phyloP scores from a whole-genome alignment of 2,888 invertebrate genomes.

The Seira ritae region DNA sequence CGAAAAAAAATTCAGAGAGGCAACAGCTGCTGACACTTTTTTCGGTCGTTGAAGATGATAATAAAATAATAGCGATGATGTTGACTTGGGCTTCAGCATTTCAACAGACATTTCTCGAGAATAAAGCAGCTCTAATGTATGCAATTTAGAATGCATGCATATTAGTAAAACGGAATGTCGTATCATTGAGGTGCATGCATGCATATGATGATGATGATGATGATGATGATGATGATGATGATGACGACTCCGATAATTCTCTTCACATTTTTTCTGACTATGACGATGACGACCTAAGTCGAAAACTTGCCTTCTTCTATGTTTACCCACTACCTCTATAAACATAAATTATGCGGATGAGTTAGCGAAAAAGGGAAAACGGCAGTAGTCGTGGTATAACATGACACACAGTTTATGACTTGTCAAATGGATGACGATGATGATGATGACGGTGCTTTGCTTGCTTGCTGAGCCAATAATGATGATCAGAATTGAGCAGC shows the following conservation, averaged over 20 bases:
- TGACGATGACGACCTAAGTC: not conserved
- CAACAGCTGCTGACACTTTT: conserved; percentile 55
- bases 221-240: conserved; percentile 43
- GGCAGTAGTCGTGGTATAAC: conserved; percentile 34
- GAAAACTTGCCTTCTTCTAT: not conserved
- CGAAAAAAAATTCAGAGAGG: conserved; percentile 39
- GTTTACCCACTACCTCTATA: conserved; percentile 32
- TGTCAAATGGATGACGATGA: conserved; percentile 22
- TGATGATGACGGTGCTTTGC: too few relatives aligned
- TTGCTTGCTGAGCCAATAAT: not conserved
- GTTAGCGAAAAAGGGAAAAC: conserved; percentile 36
- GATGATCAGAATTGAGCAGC: not conserved
- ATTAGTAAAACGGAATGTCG: conserved; percentile 36
- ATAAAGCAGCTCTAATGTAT: not conserved
- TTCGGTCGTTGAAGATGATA: conserved; percentile 6
- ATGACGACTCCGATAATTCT: conserved; percentile 21
- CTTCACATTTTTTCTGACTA: not conserved
- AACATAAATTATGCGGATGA: conserved; percentile 53
- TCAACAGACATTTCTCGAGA: not conserved
- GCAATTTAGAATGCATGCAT: too few relatives aligned
- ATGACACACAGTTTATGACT: conserved; percentile 58
- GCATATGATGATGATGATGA: conserved; percentile 57
- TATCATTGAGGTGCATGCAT: conserved; percentile 55
- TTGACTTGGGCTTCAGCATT: not conserved
- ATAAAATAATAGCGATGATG: not conserved